Conservation (phyloP, 2,113 vertebrate species). For the Cottus gobio region DNA sequence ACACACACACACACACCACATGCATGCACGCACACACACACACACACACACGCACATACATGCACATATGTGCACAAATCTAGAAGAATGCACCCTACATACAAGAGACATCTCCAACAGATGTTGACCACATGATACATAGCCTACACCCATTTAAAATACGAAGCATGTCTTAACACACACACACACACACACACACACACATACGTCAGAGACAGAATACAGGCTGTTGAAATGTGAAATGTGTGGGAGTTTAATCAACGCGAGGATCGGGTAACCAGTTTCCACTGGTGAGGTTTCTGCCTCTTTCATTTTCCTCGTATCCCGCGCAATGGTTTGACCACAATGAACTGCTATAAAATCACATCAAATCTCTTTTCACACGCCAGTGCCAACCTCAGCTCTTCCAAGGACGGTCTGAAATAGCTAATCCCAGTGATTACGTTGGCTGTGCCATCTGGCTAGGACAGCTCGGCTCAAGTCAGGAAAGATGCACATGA, state of each 20-base stretch:
- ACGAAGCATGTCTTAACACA: neutral
- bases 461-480: slow-evolving; percentile 13
- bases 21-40: slow-evolving; percentile 1
- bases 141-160: neutral
- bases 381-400: slow-evolving; percentile 15
- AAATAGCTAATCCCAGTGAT: slow-evolving; percentile 53
- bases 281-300: slow-evolving; percentile 38
- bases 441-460: slow-evolving; percentile 34
- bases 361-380: slow-evolving; percentile 46
- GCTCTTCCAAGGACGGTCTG: slow-evolving; percentile 26
- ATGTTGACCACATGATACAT: slow-evolving; percentile 61
- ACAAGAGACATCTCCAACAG: slow-evolving; percentile 50
- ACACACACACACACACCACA: slow-evolving; percentile 21
- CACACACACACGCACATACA: neutral
- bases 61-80: slow-evolving; percentile 5
- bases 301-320: slow-evolving; percentile 10
- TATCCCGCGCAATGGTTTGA: neutral
- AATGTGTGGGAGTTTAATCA: slow-evolving; percentile 29
- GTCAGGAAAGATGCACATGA: slow-evolving; percentile 29
- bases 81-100: slow-evolving; percentile 54
- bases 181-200: slow-evolving; percentile 11
- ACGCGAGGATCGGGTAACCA: slow-evolving; percentile 8
- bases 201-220: slow-evolving; percentile 2
- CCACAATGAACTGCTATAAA: slow-evolving; percentile 36
- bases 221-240: slow-evolving; percentile 14